These are phyloP conservation scores for Drosophila ogumai DNA, from an alignment of 1,140 invertebrate genomes.

Conservation along the genomic window DNA sequence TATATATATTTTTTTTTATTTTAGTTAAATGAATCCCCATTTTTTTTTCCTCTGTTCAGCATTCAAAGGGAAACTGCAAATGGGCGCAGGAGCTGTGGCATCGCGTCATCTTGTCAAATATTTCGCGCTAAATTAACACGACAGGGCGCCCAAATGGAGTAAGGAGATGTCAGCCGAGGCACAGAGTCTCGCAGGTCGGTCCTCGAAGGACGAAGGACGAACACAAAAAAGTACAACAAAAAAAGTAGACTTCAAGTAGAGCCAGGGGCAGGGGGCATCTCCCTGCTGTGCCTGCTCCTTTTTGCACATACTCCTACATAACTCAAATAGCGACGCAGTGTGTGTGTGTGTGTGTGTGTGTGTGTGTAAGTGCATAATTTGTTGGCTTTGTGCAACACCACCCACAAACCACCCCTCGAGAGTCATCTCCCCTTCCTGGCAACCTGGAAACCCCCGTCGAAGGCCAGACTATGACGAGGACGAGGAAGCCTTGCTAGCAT, in stretches of 20 bases:
- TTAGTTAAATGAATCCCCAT: rapidly evolving
- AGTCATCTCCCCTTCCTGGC: neutral
- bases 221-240: constrained; percentile 8
- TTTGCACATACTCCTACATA: constrained; percentile 59
- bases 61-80: constrained; percentile 11
- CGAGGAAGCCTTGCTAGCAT: constrained; percentile 26
- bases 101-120: constrained; percentile 81
- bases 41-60: neutral
- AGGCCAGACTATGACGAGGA: constrained; percentile 7
- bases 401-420: neutral
- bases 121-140: constrained; percentile 82
- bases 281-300: constrained; percentile 32
- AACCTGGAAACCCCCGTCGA: neutral
- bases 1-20: neutral
- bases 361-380: constrained; percentile 79
- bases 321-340: constrained; percentile 63
- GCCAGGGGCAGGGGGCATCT: neutral
- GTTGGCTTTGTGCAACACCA: constrained; percentile 70
- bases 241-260: constrained; percentile 61
- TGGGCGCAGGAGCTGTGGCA: constrained; percentile 36
- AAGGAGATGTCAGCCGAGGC: constrained; percentile 71
- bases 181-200: constrained; percentile 33
- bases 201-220: constrained; percentile 48
- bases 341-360: constrained; percentile 45
- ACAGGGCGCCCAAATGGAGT: constrained; percentile 80